Percentiles rank a stretch among this genome's conserved stretches.
Evolutionary conservation across 1,140 invertebrate species (phyloP).

Genomic region (Drosophila funebris): DNA sequence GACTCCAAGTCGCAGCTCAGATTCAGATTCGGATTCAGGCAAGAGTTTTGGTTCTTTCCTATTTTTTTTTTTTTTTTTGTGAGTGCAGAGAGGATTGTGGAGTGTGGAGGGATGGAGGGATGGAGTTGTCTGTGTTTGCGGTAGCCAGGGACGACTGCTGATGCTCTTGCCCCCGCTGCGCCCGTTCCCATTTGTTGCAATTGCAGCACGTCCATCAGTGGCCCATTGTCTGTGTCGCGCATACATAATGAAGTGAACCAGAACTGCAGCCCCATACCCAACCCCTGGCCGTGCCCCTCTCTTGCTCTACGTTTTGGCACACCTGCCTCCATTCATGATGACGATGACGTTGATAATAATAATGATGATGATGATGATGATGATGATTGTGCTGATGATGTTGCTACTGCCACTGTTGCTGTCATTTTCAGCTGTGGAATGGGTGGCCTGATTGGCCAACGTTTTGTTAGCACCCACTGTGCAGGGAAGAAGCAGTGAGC

Average conservation of each 20-base stretch:
- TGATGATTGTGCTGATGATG: background rate
- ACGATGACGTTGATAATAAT: slow-evolving; percentile 10
- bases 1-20: slow-evolving; percentile 46
- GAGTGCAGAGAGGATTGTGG: background rate
- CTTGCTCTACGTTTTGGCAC: slow-evolving; percentile 3
- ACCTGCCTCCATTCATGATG: background rate
- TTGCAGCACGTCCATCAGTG: slow-evolving; percentile 75
- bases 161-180: too few relatives aligned
- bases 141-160: slow-evolving; percentile 28
- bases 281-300: slow-evolving; percentile 27
- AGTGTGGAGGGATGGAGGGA: background rate
- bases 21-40: slow-evolving; percentile 22
- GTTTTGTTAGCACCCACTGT: slow-evolving; percentile 47
- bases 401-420: slow-evolving; percentile 25
- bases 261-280: slow-evolving; percentile 28
- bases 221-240: slow-evolving; percentile 79
- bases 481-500: background rate
- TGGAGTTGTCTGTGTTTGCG: slow-evolving; percentile 46
- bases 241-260: slow-evolving; percentile 74
- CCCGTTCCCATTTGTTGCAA: slow-evolving; percentile 4
- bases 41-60: background rate
- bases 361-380: slow-evolving; percentile 21
- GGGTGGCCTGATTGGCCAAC: slow-evolving; percentile 56
- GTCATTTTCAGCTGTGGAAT: slow-evolving; percentile 19
- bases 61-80: background rate